phyloP scores from a whole-genome alignment of 2,113 vertebrate genomes.

The Emydura subglobosa region DNA sequence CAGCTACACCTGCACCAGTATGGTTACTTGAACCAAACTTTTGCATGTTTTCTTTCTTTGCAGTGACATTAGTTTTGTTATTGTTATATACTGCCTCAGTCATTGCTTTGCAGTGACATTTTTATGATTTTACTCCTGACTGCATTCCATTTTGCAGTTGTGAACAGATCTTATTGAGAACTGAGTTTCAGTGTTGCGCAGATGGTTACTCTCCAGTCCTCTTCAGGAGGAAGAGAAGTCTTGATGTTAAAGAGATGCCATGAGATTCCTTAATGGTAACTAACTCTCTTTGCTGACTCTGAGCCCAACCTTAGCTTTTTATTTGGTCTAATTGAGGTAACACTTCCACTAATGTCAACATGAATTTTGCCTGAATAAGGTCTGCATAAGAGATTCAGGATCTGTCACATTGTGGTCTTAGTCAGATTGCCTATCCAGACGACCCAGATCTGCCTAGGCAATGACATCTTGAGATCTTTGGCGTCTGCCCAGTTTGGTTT shows the following conservation, averaged over 20 bases:
- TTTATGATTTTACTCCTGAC: not conserved
- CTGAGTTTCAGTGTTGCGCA: not conserved
- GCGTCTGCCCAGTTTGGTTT: not conserved
- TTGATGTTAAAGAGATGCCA: slow-evolving; percentile 2
- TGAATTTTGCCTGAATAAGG: slow-evolving; percentile 13
- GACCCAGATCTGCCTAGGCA: not conserved
- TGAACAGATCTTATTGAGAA: slow-evolving; percentile 3
- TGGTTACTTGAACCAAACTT: not conserved
- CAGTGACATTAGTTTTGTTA: not conserved
- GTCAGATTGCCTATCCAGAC: not conserved
- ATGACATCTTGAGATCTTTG: not conserved
- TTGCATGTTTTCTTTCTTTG: not conserved
- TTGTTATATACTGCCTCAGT: not conserved
- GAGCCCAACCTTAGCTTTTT: slow-evolving; percentile 18
- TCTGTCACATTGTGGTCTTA: not conserved
- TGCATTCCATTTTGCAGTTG: not conserved
- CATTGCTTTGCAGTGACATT: not conserved
- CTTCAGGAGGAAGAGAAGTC: not conserved
- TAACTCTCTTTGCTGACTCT: slow-evolving; percentile 19
- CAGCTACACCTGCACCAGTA: not conserved
- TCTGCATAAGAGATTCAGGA: not conserved
- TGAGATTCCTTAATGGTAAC: slow-evolving; percentile 27
- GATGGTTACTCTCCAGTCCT: not conserved
- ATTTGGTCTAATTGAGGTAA: slow-evolving; percentile 1
- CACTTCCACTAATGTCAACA: slow-evolving; percentile 16